Base-by-base conservation (phyloP, 2,113 vertebrate genomes). In the Lasiurus borealis region DNA sequence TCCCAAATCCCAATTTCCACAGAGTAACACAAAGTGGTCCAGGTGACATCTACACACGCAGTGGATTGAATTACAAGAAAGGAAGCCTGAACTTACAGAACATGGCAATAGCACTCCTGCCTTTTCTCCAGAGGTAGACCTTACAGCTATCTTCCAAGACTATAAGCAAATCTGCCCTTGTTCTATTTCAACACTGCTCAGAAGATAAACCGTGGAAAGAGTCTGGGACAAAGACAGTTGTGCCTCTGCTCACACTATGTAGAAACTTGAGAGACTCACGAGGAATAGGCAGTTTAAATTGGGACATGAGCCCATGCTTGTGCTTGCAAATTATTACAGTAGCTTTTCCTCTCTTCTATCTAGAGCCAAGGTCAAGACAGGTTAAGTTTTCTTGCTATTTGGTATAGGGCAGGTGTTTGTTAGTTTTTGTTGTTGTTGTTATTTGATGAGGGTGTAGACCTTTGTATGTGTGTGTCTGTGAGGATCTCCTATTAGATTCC, bases 221-320 rank as follows among this genome's bases (percentile, higher is more conserved):
- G 50, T 59, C 57, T 87, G 52, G 44, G 62, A 62, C n/a, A 71
- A 73, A 54, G 40, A 23, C 10, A 76, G 57, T 31, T 19, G 48
- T 69, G n/a, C 57, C 77, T 77, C 57, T 88, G 59, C 40, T 83
- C 48, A 76, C 8, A 59, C 77, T 36, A 76, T 44, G 15, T n/a
- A 87, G 82, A 90, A 90, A 82, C 23, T 66, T 44, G 21, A 76
- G 14, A 44, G 25, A 80, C 40, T 88, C 69, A 13, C 62, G 62
- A 77, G 69, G 21, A 77, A 34, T 3, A 92, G 19, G 52, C 54
- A 48, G n/a, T 59, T 95, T 95, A 62, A 95, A 76, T 44, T 92
- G 27, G 48, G 85, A 34, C 34, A 62, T 50, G 19, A 83, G 88
- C 15, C 48, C 44, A 81, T 44, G 40, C 40, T 44, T 82, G 29